These are phyloP conservation scores for Pocillopora grandis DNA, from an alignment of 92 coral and sea anemone genomes.

Conservation along the genomic window DNA sequence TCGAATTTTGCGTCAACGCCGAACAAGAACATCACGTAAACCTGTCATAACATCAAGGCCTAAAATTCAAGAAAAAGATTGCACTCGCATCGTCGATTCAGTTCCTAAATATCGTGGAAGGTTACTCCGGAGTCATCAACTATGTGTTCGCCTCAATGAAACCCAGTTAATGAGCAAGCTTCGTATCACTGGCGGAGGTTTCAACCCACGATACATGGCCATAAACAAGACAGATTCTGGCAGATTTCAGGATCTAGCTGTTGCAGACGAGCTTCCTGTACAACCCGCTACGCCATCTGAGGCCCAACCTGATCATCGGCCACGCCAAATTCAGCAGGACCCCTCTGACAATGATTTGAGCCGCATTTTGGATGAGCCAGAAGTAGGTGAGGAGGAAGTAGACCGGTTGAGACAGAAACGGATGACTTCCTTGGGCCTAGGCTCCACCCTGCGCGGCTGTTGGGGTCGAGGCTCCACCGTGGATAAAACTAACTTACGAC, in stretches of 20 bases:
- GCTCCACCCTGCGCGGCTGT: conserved; percentile 17
- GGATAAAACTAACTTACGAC: not conserved
- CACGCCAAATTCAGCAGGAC: not conserved
- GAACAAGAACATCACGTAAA: not conserved
- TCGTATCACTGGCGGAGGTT: conserved; percentile 21
- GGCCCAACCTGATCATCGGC: too few species aligned
- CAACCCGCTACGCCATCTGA: too few species aligned
- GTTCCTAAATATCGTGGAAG: not conserved
- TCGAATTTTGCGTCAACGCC: not conserved
- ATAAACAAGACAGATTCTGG: conserved; percentile 22
- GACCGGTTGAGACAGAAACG: conserved; percentile 5
- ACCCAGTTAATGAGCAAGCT: conserved; percentile 21
- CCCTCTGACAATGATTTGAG: not conserved
- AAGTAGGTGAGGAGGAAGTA: not conserved
- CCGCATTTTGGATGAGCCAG: not conserved
- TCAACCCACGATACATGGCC: conserved; percentile 52
- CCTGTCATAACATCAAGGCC: too few species aligned
- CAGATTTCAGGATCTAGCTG: conserved; percentile 37
- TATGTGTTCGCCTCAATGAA: conserved; percentile 23
- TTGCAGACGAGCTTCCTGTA: not conserved
- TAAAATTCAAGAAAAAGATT: not conserved
- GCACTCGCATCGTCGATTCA: not conserved
- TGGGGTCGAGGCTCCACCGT: conserved; percentile 23
- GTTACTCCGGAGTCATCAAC: not conserved
- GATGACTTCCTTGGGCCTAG: not conserved